A percentile compares a stretch with the other conserved stretches of the same genome.
Evolutionary conservation across 2,888 invertebrate species (phyloP).

Genomic region (Suillia variegata): DNA sequence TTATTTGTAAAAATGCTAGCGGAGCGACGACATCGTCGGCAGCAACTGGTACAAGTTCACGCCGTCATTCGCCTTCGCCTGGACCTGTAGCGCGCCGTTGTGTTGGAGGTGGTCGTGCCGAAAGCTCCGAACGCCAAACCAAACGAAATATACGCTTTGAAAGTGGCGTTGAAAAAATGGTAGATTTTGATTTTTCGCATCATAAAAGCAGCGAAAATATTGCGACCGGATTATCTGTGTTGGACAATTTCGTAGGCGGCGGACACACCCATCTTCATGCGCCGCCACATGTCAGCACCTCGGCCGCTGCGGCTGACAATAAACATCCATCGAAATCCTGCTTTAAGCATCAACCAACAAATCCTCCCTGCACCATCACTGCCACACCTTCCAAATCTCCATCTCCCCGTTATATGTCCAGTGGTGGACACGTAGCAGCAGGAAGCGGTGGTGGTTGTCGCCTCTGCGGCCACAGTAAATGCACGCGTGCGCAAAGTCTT

Average conservation of each 20-base stretch:
- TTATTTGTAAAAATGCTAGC: slow-evolving; percentile 46
- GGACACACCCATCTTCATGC: slow-evolving; percentile 31
- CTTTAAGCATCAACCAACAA: slow-evolving; percentile 56
- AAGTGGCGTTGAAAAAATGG: too few species aligned
- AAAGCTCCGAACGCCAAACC: slow-evolving; percentile 55
- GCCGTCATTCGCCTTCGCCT: slow-evolving; percentile 53
- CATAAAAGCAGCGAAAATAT: slow-evolving; percentile 60
- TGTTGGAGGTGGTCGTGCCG: slow-evolving; percentile 44
- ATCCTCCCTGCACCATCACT: slow-evolving; percentile 39
- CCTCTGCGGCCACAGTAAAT: slow-evolving; percentile 58
- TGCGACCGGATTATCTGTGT: slow-evolving; percentile 36
- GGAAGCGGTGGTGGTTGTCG: slow-evolving; percentile 42
- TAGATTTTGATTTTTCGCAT: slow-evolving; percentile 62
- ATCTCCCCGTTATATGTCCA: slow-evolving; percentile 41
- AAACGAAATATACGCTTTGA: slow-evolving; percentile 47
- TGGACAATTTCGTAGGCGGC: slow-evolving; percentile 26
- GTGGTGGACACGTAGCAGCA: background rate
- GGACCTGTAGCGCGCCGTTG: too few species aligned
- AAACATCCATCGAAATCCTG: slow-evolving; percentile 59
- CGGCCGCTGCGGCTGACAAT: too few species aligned
- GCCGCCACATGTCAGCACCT: too few species aligned
- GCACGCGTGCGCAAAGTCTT: slow-evolving; percentile 55
- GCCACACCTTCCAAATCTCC: slow-evolving; percentile 29
- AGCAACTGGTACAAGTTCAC: slow-evolving; percentile 33
- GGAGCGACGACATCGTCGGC: slow-evolving; percentile 30